These are phyloP conservation scores for Crenuchus spilurus DNA, from an alignment of 2,797 vertebrate species.

Conservation along the genomic window DNA sequence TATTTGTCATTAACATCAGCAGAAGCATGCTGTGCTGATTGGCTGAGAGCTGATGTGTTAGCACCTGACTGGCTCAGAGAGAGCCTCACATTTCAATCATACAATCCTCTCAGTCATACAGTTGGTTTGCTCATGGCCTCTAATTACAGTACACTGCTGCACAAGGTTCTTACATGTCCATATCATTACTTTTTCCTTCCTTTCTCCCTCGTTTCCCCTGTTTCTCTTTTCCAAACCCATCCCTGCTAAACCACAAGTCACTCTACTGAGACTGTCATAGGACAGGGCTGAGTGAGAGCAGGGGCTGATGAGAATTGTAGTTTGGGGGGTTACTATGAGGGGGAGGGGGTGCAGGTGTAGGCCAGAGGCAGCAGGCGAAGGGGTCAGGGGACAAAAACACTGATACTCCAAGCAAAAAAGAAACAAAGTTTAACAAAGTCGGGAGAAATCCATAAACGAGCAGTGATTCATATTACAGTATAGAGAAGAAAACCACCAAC, in stretches of 20 bases:
- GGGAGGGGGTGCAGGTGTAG: slow-evolving; percentile 2
- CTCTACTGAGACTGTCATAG: slow-evolving; percentile 45
- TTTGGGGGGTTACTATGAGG: slow-evolving; percentile 19
- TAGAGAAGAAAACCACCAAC: slow-evolving; percentile 24
- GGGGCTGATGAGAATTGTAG: slow-evolving; percentile 38
- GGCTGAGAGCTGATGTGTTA: slow-evolving; percentile 33
- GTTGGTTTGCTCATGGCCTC: not conserved
- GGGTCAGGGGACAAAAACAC: slow-evolving; percentile 23
- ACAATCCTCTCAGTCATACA: not conserved
- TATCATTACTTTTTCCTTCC: not conserved
- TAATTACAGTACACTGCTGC: slow-evolving; percentile 16
- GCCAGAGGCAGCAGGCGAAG: slow-evolving; percentile 36
- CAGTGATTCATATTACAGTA: slow-evolving; percentile 33
- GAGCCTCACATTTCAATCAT: slow-evolving; percentile 2
- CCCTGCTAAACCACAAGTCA: slow-evolving; percentile 31
- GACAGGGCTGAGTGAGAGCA: slow-evolving; percentile 43
- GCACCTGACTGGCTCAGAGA: slow-evolving; percentile 6
- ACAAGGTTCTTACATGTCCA: not conserved
- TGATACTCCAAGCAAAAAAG: slow-evolving; percentile 35
- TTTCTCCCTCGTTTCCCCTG: not conserved
- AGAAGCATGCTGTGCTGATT: slow-evolving; percentile 44
- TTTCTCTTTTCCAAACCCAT: slow-evolving; percentile 30
- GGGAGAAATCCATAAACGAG: slow-evolving; percentile 25
- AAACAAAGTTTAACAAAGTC: slow-evolving; percentile 13
- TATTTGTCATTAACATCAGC: too few relatives aligned